Conservation (phyloP, 2,888 invertebrate species). For the Pollenia amentaria region DNA sequence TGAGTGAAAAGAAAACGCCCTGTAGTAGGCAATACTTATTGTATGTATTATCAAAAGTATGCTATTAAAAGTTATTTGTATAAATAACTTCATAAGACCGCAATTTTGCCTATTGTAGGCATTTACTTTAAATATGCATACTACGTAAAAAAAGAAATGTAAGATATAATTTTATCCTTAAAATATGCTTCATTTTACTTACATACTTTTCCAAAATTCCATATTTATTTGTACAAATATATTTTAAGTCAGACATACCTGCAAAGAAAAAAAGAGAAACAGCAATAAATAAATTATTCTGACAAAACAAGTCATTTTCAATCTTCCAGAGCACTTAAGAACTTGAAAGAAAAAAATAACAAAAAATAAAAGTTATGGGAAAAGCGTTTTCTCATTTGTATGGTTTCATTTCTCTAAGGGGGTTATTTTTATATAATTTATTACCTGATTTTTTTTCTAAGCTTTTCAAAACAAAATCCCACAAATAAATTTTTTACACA, state of each 20-base stretch:
- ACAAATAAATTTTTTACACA: conserved; percentile 44
- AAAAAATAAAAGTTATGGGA: conserved; percentile 15
- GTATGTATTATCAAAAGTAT: too few species aligned
- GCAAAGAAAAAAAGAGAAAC: conserved; percentile 47
- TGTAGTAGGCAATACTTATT: too few species aligned
- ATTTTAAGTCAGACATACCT: conserved; percentile 61
- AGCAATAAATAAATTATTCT: conserved; percentile 40
- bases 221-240: not conserved
- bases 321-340: conserved; percentile 54
- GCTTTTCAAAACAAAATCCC: not conserved
- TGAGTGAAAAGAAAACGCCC: too few species aligned
- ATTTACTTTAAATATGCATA: too few species aligned
- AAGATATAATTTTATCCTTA: not conserved
- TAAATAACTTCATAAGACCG: too few species aligned
- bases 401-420: conserved; percentile 4
- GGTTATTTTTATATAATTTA: not conserved
- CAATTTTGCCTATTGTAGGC: too few species aligned
- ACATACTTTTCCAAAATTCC: not conserved
- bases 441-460: not conserved
- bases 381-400: not conserved
- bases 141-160: too few species aligned
- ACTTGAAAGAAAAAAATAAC: conserved; percentile 28
- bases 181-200: not conserved
- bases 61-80: too few species aligned
- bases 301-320: conserved; percentile 48